A percentile compares a stretch with the other conserved stretches of the same genome.
These are phyloP conservation scores for Aradophagus sp. DNA, from an alignment of 1,140 invertebrate species.

Conservation along the genomic window DNA sequence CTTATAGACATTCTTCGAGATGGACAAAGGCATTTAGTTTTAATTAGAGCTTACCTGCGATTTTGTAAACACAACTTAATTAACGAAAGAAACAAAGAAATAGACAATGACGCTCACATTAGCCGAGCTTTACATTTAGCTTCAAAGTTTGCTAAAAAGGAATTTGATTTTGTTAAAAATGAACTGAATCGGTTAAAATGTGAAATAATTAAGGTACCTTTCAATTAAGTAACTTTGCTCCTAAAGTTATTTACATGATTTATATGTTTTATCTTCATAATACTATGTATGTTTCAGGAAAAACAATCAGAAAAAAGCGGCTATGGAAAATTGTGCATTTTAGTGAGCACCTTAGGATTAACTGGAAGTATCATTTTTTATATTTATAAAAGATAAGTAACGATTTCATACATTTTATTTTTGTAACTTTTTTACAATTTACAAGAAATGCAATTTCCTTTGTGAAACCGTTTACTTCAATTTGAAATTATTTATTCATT, in stretches of 20 bases:
- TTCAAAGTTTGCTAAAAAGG: constrained; percentile 16
- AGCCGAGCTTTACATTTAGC: constrained; percentile 51
- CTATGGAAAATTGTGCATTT: constrained; percentile 10
- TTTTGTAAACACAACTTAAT: constrained; percentile 34
- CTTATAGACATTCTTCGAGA: constrained; percentile 44
- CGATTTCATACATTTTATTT: constrained; percentile 1
- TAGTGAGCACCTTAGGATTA: constrained; percentile 41
- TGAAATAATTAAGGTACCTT: constrained; percentile 8
- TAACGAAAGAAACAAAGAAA: constrained; percentile 36
- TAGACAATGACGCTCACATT: constrained; percentile 42
- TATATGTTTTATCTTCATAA: too few species aligned
- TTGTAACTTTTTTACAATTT: constrained; percentile 3
- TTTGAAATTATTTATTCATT: too few species aligned
- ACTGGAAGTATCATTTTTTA: constrained; percentile 38
- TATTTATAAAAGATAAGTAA: constrained; percentile 28
- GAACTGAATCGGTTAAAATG: constrained; percentile 22
- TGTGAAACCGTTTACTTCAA: too few species aligned
- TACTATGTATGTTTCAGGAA: constrained; percentile 20
- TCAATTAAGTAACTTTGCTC: too few species aligned
- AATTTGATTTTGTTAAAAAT: constrained; percentile 36
- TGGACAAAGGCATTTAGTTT: constrained; percentile 44
- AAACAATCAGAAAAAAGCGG: constrained; percentile 13
- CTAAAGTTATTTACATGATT: too few species aligned
- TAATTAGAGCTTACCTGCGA: constrained; percentile 47
- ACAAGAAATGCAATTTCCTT: too few species aligned